Base-by-base conservation (phyloP, 2,888 invertebrate species). In the Caenorhabditis zanzibari region DNA sequence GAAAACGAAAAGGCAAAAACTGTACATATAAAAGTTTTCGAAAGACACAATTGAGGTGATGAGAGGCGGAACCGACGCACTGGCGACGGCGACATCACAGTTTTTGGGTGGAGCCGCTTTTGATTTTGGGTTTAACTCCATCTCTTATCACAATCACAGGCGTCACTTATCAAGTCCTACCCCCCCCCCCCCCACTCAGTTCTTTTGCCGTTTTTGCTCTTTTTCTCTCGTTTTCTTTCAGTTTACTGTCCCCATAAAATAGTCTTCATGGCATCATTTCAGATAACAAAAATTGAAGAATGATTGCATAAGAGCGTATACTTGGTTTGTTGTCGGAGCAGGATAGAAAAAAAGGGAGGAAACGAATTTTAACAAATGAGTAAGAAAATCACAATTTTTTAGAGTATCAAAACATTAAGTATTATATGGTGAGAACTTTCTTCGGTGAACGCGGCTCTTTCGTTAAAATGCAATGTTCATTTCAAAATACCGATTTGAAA, bases 51-150 rank as follows among this genome's bases (percentile, higher is more conserved):
- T 24, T 2, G 10, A 24, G 47, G 49, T 63, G 28, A 22, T 9
- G 32, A 32, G 28, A 32, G 32, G 47, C 26, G 41, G 4, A 14
- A 32, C 7, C 4, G 58, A 14, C 9, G 35, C 59, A 59, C 7
- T 2, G 12, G 12, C 38, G 38, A 12, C 38, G 38, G 38, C 38
- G 38, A 12, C 38, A 38, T 6, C 35, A 19, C 35, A 59, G 38
- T 59, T 59, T 59, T 59, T 61, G 77, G 77, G 77, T 68, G 77
- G 77, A 69, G 77, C 22, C 69, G 68, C n/a, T 64, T 74, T 74
- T 49, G 59, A 59, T 32, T 41, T 41, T 41, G 22, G 41, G 14
- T 22, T 41, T 32, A 47, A 56, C 35, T 26, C 22, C 26, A 3
- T 38, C 47, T 41, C 75, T 79, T 79, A 79, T 79, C 77, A 61